Evolutionary conservation across 30 jellyfish, hydroid and myxozoan species (phyloP).

Genomic region (Clytia hemisphaerica): DNA sequence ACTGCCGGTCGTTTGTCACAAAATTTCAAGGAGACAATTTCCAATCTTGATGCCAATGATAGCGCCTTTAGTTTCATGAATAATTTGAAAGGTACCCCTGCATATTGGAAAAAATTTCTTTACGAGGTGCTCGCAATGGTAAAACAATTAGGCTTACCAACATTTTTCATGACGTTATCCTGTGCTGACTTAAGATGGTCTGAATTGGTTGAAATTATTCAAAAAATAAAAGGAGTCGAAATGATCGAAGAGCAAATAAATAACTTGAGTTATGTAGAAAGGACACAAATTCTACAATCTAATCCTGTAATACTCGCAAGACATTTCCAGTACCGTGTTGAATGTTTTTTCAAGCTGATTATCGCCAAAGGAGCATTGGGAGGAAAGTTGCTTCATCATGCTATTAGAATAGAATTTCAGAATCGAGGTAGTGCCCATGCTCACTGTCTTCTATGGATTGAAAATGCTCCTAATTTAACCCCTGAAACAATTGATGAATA

Average conservation of each 20-base stretch:
- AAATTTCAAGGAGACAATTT: constrained; percentile 8
- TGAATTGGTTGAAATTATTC: neutral
- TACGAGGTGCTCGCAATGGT: constrained; percentile 10
- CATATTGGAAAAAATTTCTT: constrained; percentile 7
- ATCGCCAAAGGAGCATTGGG: neutral
- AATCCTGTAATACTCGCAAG: constrained; percentile 14
- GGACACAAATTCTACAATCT: neutral
- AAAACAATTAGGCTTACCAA: constrained; percentile 23
- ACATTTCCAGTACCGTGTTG: constrained; percentile 12
- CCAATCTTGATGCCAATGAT: constrained; percentile 2
- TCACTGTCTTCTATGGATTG: constrained; percentile 43
- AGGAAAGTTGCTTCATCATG: neutral
- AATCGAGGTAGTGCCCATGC: constrained; percentile 44
- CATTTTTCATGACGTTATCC: constrained; percentile 9
- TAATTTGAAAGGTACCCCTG: constrained; percentile 15
- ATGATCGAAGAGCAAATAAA: neutral
- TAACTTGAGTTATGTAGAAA: neutral
- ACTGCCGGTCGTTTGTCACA: constrained; percentile 13
- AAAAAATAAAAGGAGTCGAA: neutral
- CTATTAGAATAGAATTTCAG: constrained; percentile 35
- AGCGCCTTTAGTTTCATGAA: neutral
- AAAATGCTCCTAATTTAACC: constrained; percentile 34
- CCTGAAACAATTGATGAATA: neutral
- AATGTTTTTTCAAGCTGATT: neutral
- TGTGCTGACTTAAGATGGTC: constrained; percentile 2